Evolutionary conservation across 2,113 vertebrate species (phyloP).

Genomic region (Hyla sarda): DNA sequence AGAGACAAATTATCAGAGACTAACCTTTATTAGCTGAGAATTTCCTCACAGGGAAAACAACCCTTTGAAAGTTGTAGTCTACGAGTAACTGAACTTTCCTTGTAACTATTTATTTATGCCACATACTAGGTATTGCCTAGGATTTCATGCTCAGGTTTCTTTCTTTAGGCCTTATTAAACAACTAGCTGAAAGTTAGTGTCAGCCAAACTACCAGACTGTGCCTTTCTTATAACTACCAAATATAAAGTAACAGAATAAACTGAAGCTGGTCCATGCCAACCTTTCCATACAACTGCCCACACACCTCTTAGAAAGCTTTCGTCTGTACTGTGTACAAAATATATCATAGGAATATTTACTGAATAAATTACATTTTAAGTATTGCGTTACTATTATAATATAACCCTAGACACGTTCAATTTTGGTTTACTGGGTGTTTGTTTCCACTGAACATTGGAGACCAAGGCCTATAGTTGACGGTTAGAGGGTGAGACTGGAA

Average conservation of each 20-base stretch:
- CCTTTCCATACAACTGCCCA: background rate
- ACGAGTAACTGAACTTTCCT: background rate
- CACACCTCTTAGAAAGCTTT: background rate
- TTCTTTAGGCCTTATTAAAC: background rate
- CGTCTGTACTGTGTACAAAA: background rate
- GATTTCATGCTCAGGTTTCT: background rate
- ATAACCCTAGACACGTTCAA: background rate
- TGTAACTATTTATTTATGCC: too few species aligned
- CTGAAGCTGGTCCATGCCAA: background rate
- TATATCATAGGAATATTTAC: background rate
- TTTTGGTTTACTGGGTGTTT: constrained; percentile 27
- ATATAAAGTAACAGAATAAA: background rate
- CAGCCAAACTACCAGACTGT: background rate
- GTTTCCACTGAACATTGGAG: background rate
- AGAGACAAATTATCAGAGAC: too few species aligned
- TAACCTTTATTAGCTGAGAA: background rate
- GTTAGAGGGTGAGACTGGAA: background rate
- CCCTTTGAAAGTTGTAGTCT: background rate
- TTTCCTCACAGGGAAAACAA: background rate
- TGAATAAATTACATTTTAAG: background rate
- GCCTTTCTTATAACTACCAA: background rate
- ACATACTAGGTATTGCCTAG: too few species aligned
- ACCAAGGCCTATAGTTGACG: background rate
- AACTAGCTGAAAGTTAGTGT: background rate
- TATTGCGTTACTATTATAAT: constrained; percentile 1